These are phyloP conservation scores for Strix aluco DNA, from an alignment of 2,113 vertebrate species.

Conservation along the genomic window DNA sequence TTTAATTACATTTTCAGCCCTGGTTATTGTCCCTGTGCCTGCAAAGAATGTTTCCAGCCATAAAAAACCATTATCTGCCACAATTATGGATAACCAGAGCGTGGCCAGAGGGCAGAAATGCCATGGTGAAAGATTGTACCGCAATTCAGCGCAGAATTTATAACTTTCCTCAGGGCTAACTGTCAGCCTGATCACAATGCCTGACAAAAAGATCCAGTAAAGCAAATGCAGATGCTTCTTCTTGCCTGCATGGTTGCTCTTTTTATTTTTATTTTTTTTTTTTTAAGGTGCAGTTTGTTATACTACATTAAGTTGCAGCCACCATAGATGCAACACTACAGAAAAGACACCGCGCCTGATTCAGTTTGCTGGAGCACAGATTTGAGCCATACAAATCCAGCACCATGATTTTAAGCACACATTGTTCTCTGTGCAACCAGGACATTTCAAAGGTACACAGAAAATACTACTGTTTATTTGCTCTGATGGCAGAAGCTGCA, in stretches of 20 bases:
- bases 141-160: constrained; percentile 75
- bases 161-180: constrained; percentile 74
- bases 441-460: background rate
- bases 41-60: constrained; percentile 77
- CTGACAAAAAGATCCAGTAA: constrained; percentile 66
- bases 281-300: constrained; percentile 47
- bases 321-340: background rate
- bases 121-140: constrained; percentile 75
- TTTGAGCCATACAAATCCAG: background rate
- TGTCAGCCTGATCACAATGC: constrained; percentile 74
- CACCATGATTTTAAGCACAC: background rate
- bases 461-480: background rate
- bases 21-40: constrained; percentile 72
- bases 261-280: background rate
- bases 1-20: constrained; percentile 76
- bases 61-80: constrained; percentile 77
- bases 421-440: background rate
- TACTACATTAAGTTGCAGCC: background rate
- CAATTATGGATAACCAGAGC: constrained; percentile 76
- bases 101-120: constrained; percentile 72
- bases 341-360: rapidly evolving
- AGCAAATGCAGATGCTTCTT: constrained; percentile 64
- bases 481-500: background rate
- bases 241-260: constrained; percentile 60
- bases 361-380: background rate